These are phyloP conservation scores for Philypnodon macrostomus DNA, from an alignment of 2,797 vertebrate genomes.

Conservation along the genomic window DNA sequence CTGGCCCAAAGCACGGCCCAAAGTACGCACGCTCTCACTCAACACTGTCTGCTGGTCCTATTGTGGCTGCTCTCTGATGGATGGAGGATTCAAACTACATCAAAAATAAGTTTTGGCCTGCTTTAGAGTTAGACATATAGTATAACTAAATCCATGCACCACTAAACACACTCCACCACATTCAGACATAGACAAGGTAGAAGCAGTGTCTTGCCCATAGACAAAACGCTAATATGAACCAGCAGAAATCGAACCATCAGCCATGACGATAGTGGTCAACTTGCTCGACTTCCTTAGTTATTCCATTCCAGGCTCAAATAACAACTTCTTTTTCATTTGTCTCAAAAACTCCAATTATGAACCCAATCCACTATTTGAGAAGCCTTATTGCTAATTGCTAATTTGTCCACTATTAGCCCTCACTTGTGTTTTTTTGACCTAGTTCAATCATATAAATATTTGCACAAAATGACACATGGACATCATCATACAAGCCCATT, in stretches of 20 bases:
- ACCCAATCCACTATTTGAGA: too few relatives aligned
- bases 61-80: constrained; percentile 39
- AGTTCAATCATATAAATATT: constrained; percentile 30
- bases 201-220: too few relatives aligned
- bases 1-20: constrained; percentile 32
- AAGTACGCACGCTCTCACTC: constrained; percentile 27
- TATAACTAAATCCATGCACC: too few relatives aligned
- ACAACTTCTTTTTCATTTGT: neutral
- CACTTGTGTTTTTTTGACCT: constrained; percentile 26
- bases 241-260: too few relatives aligned
- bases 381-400: neutral
- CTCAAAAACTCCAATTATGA: too few relatives aligned
- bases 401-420: constrained; percentile 26
- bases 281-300: too few relatives aligned
- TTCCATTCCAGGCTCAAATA: too few relatives aligned
- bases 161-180: too few relatives aligned
- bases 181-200: too few relatives aligned
- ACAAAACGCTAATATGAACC: too few relatives aligned
- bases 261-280: too few relatives aligned
- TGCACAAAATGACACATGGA: constrained; percentile 5
- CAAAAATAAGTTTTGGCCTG: constrained; percentile 15
- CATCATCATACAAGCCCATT: constrained; percentile 1
- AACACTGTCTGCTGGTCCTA: constrained; percentile 56
- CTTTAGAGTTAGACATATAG: constrained; percentile 2
- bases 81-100: constrained; percentile 35